These are phyloP conservation scores for Asobara japonica DNA, from an alignment of 1,140 invertebrate genomes.

Conservation along the genomic window DNA sequence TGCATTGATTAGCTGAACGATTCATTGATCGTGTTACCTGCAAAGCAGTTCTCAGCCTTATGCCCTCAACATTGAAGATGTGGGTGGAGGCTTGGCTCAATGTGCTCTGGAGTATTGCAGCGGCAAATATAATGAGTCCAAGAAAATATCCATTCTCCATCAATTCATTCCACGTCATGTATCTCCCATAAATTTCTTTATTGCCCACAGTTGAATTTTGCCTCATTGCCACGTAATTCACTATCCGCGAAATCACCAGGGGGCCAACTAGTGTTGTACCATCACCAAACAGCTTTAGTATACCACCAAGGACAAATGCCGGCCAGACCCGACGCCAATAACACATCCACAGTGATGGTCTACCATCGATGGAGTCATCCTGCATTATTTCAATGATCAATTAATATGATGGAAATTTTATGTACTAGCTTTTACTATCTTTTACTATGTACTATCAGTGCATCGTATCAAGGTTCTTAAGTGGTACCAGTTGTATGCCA, in stretches of 20 bases:
- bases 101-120: slow-evolving; percentile 79
- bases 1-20: slow-evolving; percentile 4
- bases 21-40: slow-evolving; percentile 68
- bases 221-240: slow-evolving; percentile 70
- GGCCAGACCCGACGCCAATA: slow-evolving; percentile 77
- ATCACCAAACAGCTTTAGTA: slow-evolving; percentile 83
- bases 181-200: slow-evolving; percentile 22
- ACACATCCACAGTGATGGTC: slow-evolving; percentile 72
- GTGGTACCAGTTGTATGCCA: no score
- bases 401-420: no score
- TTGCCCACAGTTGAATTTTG: slow-evolving; percentile 40
- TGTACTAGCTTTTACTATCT: no score
- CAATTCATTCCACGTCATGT: slow-evolving; percentile 67
- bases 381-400: slow-evolving; percentile 23
- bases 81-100: slow-evolving; percentile 88
- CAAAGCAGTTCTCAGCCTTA: slow-evolving; percentile 80
- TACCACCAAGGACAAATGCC: slow-evolving; percentile 76
- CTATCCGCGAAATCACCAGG: slow-evolving; percentile 78
- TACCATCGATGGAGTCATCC: slow-evolving; percentile 30
- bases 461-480: no score
- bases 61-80: slow-evolving; percentile 82
- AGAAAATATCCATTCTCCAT: slow-evolving; percentile 82
- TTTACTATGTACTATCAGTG: no score
- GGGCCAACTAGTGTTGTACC: slow-evolving; percentile 79
- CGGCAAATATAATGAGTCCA: slow-evolving; percentile 76